These are phyloP conservation scores for Osmoderma eremita DNA, from an alignment of 2,888 invertebrate genomes.

Conservation along the genomic window DNA sequence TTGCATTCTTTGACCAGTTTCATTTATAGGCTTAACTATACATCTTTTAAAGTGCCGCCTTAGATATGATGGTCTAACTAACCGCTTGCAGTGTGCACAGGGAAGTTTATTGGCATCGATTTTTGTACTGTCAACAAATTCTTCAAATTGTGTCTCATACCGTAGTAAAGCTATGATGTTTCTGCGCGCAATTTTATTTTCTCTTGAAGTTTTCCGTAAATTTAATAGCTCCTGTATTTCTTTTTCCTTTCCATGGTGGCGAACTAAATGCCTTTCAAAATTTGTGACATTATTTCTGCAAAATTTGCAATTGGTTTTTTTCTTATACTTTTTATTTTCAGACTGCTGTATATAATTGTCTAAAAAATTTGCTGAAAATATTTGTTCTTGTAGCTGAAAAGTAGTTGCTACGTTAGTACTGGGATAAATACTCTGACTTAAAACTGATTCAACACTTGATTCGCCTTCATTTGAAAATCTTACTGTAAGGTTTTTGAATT, in stretches of 20 bases:
- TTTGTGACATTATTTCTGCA: constrained; percentile 41
- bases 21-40: neutral
- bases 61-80: constrained; percentile 14
- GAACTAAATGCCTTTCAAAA: constrained; percentile 42
- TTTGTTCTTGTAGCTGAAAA: no score
- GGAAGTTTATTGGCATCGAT: constrained; percentile 15
- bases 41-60: constrained; percentile 12
- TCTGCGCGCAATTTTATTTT: constrained; percentile 40
- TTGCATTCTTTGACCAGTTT: neutral
- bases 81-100: constrained; percentile 19
- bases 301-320: constrained; percentile 43
- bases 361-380: neutral
- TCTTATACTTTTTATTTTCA: constrained; percentile 11
- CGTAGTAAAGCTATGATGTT: constrained; percentile 39
- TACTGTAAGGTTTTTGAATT: neutral
- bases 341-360: neutral
- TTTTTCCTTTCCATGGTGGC: constrained; percentile 43
- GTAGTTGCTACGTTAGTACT: no score
- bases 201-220: constrained; percentile 39
- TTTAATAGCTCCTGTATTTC: constrained; percentile 41
- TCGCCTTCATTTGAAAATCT: neutral
- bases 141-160: constrained; percentile 22
- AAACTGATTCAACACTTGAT: no score
- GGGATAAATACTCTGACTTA: no score
- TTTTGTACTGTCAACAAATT: constrained; percentile 5